phyloP scores from a whole-genome alignment of 2,888 invertebrate species.

The Clanis bilineata region DNA sequence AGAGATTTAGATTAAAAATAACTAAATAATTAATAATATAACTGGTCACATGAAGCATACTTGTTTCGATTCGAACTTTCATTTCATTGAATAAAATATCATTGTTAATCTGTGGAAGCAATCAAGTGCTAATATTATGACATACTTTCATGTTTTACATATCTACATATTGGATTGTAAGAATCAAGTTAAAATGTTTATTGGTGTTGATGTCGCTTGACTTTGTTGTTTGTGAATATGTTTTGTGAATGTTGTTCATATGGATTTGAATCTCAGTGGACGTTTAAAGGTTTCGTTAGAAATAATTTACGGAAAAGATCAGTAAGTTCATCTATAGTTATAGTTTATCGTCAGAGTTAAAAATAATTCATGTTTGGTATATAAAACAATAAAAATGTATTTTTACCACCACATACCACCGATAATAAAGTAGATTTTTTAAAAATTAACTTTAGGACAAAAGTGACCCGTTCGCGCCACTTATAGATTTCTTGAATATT shows the following conservation, averaged over 20 bases:
- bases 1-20: conserved; percentile 6
- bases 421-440: no score
- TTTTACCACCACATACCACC: no score
- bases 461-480: no score
- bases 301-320: background rate
- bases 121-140: conserved; percentile 10
- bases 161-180: conserved; percentile 5
- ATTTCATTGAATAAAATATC: background rate
- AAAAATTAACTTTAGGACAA: no score
- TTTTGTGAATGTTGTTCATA: background rate
- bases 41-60: background rate
- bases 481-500: no score
- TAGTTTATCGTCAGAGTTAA: background rate
- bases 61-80: background rate
- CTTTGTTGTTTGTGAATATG: conserved; percentile 11
- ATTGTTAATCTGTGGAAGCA: background rate
- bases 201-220: conserved; percentile 2
- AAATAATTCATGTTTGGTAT: background rate
- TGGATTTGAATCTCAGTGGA: conserved; percentile 5
- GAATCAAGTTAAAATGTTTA: background rate
- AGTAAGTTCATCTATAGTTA: no score
- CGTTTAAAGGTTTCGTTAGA: background rate
- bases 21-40: background rate
- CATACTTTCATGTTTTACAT: conserved; percentile 11
- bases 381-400: no score